Conservation (phyloP, 2,888 invertebrate species). For the Nematopogon swammerdamellus region DNA sequence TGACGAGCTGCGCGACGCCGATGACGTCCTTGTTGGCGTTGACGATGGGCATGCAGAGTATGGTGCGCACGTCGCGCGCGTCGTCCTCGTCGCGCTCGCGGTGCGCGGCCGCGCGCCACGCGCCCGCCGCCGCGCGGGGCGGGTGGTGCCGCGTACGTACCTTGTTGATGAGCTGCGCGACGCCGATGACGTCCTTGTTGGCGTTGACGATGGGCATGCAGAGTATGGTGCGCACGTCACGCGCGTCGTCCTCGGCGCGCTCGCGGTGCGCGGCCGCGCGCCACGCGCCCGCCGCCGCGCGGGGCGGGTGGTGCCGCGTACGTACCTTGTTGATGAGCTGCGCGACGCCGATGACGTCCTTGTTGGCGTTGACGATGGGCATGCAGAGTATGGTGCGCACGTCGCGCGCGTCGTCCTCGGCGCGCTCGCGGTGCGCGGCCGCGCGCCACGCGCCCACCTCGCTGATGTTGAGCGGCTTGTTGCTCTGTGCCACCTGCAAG, state of each 20-base stretch:
- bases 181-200: slow-evolving; percentile 84
- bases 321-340: slow-evolving; percentile 89
- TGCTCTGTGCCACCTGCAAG: slow-evolving; percentile 76
- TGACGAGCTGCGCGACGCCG: slow-evolving; percentile 89
- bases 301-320: slow-evolving; percentile 70
- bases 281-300: slow-evolving; percentile 63
- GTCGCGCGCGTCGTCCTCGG: slow-evolving; percentile 62
- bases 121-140: not conserved
- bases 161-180: slow-evolving; percentile 91
- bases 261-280: slow-evolving; percentile 66
- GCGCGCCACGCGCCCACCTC: slow-evolving; percentile 78
- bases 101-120: slow-evolving; percentile 14
- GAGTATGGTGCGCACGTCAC: slow-evolving; percentile 73
- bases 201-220: slow-evolving; percentile 94
- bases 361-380: slow-evolving; percentile 90
- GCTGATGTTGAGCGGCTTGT: slow-evolving; percentile 87
- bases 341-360: slow-evolving; percentile 86
- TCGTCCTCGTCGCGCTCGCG: slow-evolving; percentile 53
- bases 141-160: slow-evolving; percentile 71
- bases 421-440: slow-evolving; percentile 62
- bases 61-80: slow-evolving; percentile 69
- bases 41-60: slow-evolving; percentile 90
- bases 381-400: slow-evolving; percentile 84
- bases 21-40: slow-evolving; percentile 87
- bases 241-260: slow-evolving; percentile 58